Evolutionary conservation across 2,113 vertebrate species (phyloP).

Genomic region (Xenopus laevis): DNA sequence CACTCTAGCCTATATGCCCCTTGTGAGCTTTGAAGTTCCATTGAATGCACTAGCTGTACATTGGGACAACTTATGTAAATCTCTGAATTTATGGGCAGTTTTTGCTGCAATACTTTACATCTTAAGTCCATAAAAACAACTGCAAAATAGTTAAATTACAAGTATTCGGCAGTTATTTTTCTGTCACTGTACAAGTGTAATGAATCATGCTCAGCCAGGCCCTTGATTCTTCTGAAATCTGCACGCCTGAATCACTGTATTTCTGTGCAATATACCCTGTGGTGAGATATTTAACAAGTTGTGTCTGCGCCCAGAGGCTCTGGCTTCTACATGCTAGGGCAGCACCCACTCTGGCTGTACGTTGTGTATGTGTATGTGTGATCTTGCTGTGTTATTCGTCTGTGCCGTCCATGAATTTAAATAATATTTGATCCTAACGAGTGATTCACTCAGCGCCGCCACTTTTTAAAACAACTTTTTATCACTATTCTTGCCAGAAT

Average conservation of each 20-base stretch:
- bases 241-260: neutral
- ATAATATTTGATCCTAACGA: no score
- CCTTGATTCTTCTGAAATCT: neutral
- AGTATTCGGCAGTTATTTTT: constrained; percentile 7
- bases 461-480: no score
- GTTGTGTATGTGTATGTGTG: constrained; percentile 9
- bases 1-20: no score
- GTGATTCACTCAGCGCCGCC: no score
- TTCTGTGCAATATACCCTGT: constrained; percentile 12
- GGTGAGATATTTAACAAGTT: constrained; percentile 22
- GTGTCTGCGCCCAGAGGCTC: constrained; percentile 31
- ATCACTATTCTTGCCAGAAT: no score
- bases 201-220: neutral
- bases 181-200: constrained; percentile 1
- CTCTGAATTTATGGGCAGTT: no score
- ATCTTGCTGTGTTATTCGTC: neutral
- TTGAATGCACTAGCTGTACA: no score
- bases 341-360: constrained; percentile 19
- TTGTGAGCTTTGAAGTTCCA: no score
- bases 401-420: no score
- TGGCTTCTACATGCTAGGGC: constrained; percentile 19
- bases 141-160: neutral
- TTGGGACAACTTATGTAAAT: no score
- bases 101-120: no score
- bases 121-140: no score